phyloP scores from a whole-genome alignment of 2,113 vertebrate species.

The Gadus macrocephalus region DNA sequence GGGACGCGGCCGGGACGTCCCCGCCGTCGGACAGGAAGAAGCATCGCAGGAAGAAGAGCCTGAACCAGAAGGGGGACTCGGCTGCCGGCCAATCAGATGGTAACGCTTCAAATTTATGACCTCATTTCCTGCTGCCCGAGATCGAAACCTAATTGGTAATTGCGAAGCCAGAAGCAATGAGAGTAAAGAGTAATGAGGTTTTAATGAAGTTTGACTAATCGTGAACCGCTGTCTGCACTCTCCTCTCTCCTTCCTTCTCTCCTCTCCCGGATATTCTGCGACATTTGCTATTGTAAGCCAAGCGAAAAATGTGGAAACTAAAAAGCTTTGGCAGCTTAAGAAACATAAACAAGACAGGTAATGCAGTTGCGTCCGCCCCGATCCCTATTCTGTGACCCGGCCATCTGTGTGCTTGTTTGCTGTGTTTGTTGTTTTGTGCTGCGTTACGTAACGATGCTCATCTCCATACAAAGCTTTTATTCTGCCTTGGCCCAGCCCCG shows the following conservation, averaged over 20 bases:
- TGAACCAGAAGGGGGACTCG: conserved; percentile 84
- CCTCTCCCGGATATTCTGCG: conserved; percentile 22
- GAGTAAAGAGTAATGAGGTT: no score
- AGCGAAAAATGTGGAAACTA: conserved; percentile 98
- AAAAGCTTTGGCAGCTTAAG: conserved; percentile 98
- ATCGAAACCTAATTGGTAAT: no score
- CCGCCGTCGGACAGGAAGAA: conserved; percentile 87
- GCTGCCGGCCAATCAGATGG: conserved; percentile 84
- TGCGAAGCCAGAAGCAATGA: no score
- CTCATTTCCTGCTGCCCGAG: neutral
- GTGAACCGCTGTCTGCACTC: conserved; percentile 28
- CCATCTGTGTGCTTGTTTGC: neutral
- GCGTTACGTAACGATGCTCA: neutral
- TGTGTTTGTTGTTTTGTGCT: neutral
- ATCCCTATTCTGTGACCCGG: neutral
- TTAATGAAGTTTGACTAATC: neutral
- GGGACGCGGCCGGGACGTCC: conserved; percentile 77
- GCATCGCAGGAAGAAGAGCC: conserved; percentile 86
- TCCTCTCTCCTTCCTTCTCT: conserved; percentile 40
- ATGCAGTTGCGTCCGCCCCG: conserved; percentile 38
- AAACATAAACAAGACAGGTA: conserved; percentile 99
- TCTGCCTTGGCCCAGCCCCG: neutral
- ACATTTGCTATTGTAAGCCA: conserved; percentile 72
- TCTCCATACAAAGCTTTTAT: neutral
- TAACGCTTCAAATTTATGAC: conserved; percentile 51